These are phyloP conservation scores for Ibidorhyncha struthersii DNA, from an alignment of 2,113 vertebrate genomes.

Conservation along the genomic window DNA sequence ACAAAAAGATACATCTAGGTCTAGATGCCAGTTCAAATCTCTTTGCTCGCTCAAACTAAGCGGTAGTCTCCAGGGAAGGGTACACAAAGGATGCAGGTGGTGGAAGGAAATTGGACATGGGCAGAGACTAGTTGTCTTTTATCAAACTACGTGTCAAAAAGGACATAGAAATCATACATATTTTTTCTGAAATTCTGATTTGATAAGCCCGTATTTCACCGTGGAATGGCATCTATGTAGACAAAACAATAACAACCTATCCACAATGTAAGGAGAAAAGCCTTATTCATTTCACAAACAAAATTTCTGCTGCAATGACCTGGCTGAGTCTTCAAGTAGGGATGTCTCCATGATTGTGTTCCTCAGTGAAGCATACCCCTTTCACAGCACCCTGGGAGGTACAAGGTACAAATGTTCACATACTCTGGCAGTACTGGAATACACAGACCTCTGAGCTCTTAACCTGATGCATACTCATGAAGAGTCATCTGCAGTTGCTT, in stretches of 20 bases:
- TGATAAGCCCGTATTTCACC: background rate
- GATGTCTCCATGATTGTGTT: background rate
- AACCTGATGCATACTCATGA: background rate
- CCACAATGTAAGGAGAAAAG: background rate
- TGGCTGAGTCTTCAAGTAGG: background rate
- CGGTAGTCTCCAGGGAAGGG: background rate
- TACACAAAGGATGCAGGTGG: background rate
- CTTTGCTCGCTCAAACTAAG: background rate
- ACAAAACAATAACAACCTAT: background rate
- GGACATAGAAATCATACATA: rapidly evolving
- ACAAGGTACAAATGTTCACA: background rate
- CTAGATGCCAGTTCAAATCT: background rate
- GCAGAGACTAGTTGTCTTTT: background rate
- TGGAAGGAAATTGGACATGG: background rate
- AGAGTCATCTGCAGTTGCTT: background rate
- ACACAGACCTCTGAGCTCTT: background rate
- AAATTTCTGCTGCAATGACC: background rate
- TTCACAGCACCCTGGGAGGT: background rate
- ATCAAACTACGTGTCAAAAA: background rate
- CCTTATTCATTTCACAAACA: background rate
- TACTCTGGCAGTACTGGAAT: background rate
- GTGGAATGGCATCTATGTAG: background rate
- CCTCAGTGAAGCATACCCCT: rapidly evolving
- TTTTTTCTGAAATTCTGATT: background rate
- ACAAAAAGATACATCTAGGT: background rate